A percentile compares a stretch with the other conserved stretches of the same genome.
phyloP scores from a whole-genome alignment of 64 coral and sea anemone species.

The Acropora tenuis region DNA sequence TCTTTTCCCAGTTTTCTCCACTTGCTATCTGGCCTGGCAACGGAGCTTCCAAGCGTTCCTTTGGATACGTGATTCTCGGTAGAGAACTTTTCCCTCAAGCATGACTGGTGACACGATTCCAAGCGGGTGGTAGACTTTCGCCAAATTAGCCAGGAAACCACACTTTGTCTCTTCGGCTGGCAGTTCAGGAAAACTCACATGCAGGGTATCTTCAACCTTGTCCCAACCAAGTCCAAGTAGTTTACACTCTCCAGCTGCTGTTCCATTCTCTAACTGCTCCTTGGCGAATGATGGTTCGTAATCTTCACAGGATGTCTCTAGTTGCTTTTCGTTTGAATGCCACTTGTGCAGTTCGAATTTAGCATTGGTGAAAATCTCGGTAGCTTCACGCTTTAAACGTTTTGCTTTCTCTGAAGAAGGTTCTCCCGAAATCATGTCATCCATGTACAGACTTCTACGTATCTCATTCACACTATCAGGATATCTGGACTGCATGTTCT shows the following conservation, averaged over 20 bases:
- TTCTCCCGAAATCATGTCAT: slow-evolving; percentile 57
- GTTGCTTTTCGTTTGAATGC: slow-evolving; percentile 18
- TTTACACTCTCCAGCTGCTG: slow-evolving; percentile 28
- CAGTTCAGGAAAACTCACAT: slow-evolving; percentile 12
- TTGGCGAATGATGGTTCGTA: slow-evolving; percentile 35
- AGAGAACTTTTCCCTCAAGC: slow-evolving; percentile 44
- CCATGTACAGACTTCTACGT: slow-evolving; percentile 28
- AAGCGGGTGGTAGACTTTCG: background rate
- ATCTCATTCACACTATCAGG: slow-evolving; percentile 31
- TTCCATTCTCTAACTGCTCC: background rate
- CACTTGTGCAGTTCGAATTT: slow-evolving; percentile 27
- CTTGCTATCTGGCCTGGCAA: slow-evolving; percentile 12
- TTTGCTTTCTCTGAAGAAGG: slow-evolving; percentile 21
- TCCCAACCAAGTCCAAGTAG: slow-evolving; percentile 55
- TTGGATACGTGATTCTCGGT: slow-evolving; percentile 42
- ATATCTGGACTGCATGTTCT: background rate
- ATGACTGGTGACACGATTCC: slow-evolving; percentile 47
- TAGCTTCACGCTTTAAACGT: slow-evolving; percentile 41
- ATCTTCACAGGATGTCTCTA: slow-evolving; percentile 39
- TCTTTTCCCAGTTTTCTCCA: slow-evolving; percentile 55
- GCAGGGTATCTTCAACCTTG: slow-evolving; percentile 40
- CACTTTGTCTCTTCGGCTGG: slow-evolving; percentile 35
- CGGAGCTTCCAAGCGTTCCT: slow-evolving; percentile 54
- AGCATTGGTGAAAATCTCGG: slow-evolving; percentile 24
- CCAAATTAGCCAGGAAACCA: slow-evolving; percentile 12